Conservation (phyloP, 2,113 vertebrate genomes). For the Albula glossodonta region DNA sequence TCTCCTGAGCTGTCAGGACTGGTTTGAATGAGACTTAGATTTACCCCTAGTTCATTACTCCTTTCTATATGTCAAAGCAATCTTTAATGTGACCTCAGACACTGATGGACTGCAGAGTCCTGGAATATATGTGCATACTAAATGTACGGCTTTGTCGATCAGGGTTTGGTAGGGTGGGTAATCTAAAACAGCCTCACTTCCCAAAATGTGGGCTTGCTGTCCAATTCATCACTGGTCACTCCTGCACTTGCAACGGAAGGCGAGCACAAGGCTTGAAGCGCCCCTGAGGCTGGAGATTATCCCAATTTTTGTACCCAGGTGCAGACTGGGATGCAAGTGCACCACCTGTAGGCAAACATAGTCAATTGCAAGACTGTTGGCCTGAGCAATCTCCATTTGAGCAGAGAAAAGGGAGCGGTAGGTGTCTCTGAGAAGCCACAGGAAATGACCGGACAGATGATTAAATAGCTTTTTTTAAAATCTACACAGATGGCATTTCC, state of each 20-base stretch:
- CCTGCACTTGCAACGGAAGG: background rate
- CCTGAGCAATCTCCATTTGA: background rate
- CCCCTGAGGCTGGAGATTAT: background rate
- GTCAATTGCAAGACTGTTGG: background rate
- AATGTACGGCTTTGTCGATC: background rate
- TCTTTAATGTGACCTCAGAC: background rate
- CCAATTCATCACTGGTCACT: conserved; percentile 15
- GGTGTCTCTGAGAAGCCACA: background rate
- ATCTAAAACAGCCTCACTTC: background rate
- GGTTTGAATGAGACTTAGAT: background rate
- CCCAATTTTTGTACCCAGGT: background rate
- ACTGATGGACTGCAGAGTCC: background rate
- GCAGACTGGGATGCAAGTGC: background rate
- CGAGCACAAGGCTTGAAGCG: background rate
- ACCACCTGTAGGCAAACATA: background rate
- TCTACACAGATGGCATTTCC: background rate
- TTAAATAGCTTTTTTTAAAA: background rate
- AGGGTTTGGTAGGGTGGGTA: background rate
- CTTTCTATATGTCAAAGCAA: background rate
- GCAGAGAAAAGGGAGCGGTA: background rate
- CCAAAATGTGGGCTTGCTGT: too few relatives aligned
- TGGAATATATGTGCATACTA: background rate
- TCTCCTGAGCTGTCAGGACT: background rate
- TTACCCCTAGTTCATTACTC: background rate
- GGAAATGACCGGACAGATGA: background rate